These are phyloP conservation scores for Neuroterus valhalla DNA, from an alignment of 1,140 invertebrate species.

Conservation along the genomic window DNA sequence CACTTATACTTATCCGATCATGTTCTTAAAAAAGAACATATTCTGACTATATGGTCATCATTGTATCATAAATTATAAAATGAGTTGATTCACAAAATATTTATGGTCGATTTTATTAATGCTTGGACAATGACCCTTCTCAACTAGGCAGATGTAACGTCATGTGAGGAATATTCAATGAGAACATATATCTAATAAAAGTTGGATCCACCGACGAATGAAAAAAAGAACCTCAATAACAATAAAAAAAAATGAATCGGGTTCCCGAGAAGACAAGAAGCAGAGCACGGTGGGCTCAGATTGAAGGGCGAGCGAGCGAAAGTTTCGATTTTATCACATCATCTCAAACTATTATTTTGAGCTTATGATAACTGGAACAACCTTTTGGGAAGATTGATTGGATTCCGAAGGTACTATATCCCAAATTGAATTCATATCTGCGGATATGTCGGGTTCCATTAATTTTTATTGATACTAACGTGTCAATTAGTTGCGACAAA, in stretches of 20 bases:
- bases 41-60: no score
- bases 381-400: neutral
- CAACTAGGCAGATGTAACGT: conserved; percentile 38
- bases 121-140: conserved; percentile 41
- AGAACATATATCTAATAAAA: neutral
- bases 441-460: no score
- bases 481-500: no score
- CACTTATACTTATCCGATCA: no score
- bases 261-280: neutral
- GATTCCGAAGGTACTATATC: neutral
- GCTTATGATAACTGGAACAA: neutral
- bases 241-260: neutral
- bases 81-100: neutral
- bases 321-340: conserved; percentile 12
- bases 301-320: neutral
- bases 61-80: neutral
- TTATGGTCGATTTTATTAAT: conserved; percentile 43
- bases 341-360: conserved; percentile 14
- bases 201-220: neutral
- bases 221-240: neutral
- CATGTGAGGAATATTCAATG: conserved; percentile 13
- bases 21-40: no score
- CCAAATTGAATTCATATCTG: neutral
- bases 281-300: neutral
- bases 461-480: no score